Percentiles rank a stretch among this genome's conserved stretches.
Evolutionary conservation across 2,797 vertebrate species (phyloP).

Genomic region (Macropus fuliginosus): DNA sequence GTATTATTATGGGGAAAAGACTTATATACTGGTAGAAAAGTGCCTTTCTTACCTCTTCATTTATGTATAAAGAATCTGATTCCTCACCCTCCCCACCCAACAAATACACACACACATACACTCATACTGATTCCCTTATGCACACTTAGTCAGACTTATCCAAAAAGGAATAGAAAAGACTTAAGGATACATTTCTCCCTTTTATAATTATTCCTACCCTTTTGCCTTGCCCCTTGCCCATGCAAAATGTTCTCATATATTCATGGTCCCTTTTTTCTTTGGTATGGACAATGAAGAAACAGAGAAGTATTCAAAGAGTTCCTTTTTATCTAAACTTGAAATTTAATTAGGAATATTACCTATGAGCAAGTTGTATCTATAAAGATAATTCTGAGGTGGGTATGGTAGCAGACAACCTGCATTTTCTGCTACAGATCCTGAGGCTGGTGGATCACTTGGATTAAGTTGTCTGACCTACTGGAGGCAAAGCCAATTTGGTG

Average conservation of each 20-base stretch:
- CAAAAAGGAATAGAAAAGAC: background rate
- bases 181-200: background rate
- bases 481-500: background rate
- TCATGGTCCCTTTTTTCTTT: background rate
- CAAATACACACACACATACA: background rate
- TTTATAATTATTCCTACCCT: background rate
- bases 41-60: background rate
- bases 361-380: background rate
- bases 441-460: background rate
- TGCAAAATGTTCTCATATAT: background rate
- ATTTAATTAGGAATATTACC: background rate
- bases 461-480: background rate
- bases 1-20: slow-evolving; percentile 10
- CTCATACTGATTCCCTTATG: too few species aligned
- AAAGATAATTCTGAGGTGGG: background rate
- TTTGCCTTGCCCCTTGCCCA: background rate
- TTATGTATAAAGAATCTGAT: background rate
- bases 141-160: background rate
- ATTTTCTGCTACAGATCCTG: background rate
- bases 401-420: background rate
- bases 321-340: background rate
- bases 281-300: background rate
- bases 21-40: slow-evolving; percentile 3
- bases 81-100: background rate
- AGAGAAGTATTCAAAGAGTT: background rate